A percentile compares a stretch with the other conserved stretches of the same genome.
phyloP scores from a whole-genome alignment of 2,113 vertebrate species.

The Chrysemys picta region DNA sequence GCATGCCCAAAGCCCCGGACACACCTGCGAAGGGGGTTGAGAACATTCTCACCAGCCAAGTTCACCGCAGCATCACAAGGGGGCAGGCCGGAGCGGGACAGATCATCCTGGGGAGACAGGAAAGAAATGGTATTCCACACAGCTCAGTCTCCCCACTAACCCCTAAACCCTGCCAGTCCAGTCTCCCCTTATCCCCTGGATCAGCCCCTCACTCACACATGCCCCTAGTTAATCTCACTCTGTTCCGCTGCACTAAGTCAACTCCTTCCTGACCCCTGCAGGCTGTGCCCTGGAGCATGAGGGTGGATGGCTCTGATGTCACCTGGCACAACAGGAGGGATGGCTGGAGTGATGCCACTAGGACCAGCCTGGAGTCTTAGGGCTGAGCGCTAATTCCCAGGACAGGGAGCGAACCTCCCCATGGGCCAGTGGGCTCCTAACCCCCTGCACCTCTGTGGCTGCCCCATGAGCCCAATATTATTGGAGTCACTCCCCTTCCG shows the following conservation, averaged over 20 bases:
- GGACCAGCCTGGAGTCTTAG: too few species aligned
- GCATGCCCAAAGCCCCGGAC: background rate
- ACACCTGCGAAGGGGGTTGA: conserved; percentile 92
- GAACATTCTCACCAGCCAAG: conserved; percentile 90
- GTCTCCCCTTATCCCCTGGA: background rate
- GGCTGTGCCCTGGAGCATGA: rapidly evolving
- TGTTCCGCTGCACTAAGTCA: background rate
- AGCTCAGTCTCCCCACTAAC: background rate
- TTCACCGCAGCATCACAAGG: conserved; percentile 90
- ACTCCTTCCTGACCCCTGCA: background rate
- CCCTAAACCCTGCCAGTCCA: background rate
- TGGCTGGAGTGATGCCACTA: too few species aligned
- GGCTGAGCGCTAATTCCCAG: background rate
- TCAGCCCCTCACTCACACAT: too few species aligned
- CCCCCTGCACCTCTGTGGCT: background rate
- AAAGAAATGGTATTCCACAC: background rate
- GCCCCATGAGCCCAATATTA: too few species aligned
- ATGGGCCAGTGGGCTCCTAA: background rate
- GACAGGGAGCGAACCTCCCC: background rate
- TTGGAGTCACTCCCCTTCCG: background rate
- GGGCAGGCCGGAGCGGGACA: conserved; percentile 84
- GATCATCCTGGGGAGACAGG: conserved; percentile 78
- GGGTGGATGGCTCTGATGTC: rapidly evolving
- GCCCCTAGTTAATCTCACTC: background rate
- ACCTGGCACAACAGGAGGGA: background rate